Conservation (phyloP, 2,888 invertebrate genomes). For the Dynastes maya region DNA sequence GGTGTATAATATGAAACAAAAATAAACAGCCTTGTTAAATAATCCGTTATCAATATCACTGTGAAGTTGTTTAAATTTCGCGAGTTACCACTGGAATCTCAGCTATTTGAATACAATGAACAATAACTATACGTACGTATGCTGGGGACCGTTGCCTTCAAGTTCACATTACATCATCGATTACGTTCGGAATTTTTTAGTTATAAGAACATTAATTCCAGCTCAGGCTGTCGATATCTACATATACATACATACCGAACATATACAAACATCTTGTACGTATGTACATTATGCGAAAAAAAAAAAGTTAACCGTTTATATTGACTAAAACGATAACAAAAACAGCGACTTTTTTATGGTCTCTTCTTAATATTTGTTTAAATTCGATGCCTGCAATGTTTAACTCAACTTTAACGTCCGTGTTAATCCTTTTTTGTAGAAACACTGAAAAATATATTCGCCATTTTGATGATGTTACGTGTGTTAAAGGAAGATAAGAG, state of each 20-base stretch:
- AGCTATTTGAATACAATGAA: conserved; percentile 14
- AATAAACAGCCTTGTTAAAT: too few relatives aligned
- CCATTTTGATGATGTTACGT: too few relatives aligned
- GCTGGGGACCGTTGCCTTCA: neutral
- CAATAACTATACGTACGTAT: neutral
- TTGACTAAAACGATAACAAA: too few relatives aligned
- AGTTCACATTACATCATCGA: conserved; percentile 11
- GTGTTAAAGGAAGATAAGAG: too few relatives aligned
- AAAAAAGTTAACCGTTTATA: neutral
- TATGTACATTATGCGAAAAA: neutral
- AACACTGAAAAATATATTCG: too few relatives aligned
- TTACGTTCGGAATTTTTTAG: conserved; percentile 12
- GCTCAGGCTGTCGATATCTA: neutral
- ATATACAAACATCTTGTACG: neutral
- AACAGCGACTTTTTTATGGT: too few relatives aligned
- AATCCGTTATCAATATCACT: too few relatives aligned
- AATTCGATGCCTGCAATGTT: too few relatives aligned
- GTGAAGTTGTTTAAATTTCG: neutral
- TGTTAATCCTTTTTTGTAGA: too few relatives aligned
- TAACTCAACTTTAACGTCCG: too few relatives aligned
- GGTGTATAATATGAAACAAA: too few relatives aligned
- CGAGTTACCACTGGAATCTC: conserved; percentile 7
- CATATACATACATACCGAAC: neutral
- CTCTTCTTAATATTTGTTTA: too few relatives aligned
- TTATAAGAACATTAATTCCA: conserved; percentile 1